Base-by-base conservation (phyloP, 2,888 invertebrate species). In the Mamestra brassicae region DNA sequence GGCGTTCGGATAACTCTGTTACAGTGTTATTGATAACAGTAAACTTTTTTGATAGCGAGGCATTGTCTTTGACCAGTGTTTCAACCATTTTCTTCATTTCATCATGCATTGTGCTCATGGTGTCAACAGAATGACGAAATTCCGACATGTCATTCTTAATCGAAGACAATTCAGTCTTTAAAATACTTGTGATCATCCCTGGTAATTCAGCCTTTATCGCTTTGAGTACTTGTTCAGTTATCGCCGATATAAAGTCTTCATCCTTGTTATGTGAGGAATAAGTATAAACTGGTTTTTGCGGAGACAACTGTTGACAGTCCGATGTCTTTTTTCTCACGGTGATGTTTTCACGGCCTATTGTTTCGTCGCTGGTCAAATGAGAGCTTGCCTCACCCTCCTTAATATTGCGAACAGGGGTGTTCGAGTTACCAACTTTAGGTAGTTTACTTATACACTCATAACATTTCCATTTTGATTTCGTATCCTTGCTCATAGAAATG, bases 371-470 rank as follows among this genome's bases (percentile, higher is more conserved):
- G 26, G 26, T 26, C 26, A 26, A 26, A 26, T 26, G 26, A 26
- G 26, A 5, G 54, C 54, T 54, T 54, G 54, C 54, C 54, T 54
- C 54, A 54, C 6, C 7, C 54, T 54, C 54, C n/a, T 54, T 54
- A 54, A 54, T 54, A 54, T 54, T 54, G 54, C 54, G 54, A 0
- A 54, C 54, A 7, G 54, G 54, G 1, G 54, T 54, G 54, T 54
- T 54, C 17, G 54, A 6, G 54, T 54, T 54, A 4, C 54, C 54
- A n/a, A 54, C 54, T 54, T 54, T 54, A 1, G 54, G 54, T 6
- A 54, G 54, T 54, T 54, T 54, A 54, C 54, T 54, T 54, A 54
- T 54, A 54, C 54, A 54, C 54, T 54, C 54, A n/a, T 54, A 54
- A 54, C 54, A 54, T 54, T 54, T 54, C 54, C 54, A 54, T n/a